Base-by-base conservation (phyloP, 2,888 invertebrate genomes). In the Arctia plantaginis region DNA sequence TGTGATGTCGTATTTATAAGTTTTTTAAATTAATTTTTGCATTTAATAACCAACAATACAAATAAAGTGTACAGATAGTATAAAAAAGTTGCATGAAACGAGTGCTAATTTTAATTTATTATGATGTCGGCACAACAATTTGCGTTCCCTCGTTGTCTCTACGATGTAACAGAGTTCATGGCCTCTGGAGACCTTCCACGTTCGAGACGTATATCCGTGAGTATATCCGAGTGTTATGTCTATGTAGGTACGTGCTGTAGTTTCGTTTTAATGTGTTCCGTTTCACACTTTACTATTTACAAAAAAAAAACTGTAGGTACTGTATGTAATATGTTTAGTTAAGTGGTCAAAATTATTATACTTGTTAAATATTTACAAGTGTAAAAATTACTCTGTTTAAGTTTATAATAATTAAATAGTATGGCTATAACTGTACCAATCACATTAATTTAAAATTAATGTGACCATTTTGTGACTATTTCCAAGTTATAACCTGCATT, bases 141-240 rank as follows among this genome's bases (percentile, higher is more conserved):
- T 85, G 84, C 85, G 81, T 83, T 79, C 82, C 79, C 77, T 81
- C 78, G 77, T 81, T 79, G 87, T 81, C 79, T 85, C 82, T 83
- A 67, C 82, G 73, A 82, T 82, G 86, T 83, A 81, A 81, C 80
- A 64, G 85, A 88, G 90, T 89, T 91, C 90, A 91, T 80, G 90
- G 89, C 86, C 89, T 86, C 83, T 71, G 73, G 70, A 78, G 75
- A 83, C 81, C 72, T 76, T 77, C 73, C 66, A 80, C 75, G 79
- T 72, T 78, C 74, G 72, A 64, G 70, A n/a, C n/a, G n/a, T n/a
- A n/a, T n/a, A n/a, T n/a, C 75, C 59, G 75, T 77, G 47, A 55
- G n/a, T 62, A 69, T 59, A 64, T 77, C 67, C 74, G 64, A 75
- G 30, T 66, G 66, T 79, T 71, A 74, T 74, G 72, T 72, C 68